Evolutionary conservation across 2,113 vertebrate genomes (phyloP).

Genomic region (Prinia subflava): DNA sequence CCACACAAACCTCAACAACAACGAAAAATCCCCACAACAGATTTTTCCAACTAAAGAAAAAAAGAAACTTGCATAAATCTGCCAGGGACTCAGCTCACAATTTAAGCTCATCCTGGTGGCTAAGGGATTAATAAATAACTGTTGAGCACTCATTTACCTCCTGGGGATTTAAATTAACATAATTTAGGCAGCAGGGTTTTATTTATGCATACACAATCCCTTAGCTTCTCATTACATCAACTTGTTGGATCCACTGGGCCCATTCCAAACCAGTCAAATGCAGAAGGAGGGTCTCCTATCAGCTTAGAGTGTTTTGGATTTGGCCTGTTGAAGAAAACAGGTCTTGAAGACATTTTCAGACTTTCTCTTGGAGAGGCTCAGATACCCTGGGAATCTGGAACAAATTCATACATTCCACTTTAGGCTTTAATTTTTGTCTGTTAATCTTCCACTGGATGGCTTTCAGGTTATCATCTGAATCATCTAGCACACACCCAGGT

Average conservation of each 20-base stretch:
- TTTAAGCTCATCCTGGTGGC: background rate
- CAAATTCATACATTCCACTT: background rate
- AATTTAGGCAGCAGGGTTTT: background rate
- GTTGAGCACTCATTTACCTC: background rate
- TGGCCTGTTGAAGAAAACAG: background rate
- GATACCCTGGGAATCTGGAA: background rate
- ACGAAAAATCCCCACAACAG: background rate
- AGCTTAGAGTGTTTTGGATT: background rate
- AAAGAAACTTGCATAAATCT: background rate
- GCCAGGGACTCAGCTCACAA: background rate
- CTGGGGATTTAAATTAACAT: background rate
- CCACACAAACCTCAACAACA: background rate
- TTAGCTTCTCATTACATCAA: background rate
- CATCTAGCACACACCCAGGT: background rate
- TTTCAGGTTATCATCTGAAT: background rate
- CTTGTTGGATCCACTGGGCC: background rate
- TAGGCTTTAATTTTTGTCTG: background rate
- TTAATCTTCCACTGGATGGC: background rate
- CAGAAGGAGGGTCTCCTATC: background rate
- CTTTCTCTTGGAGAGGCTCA: background rate
- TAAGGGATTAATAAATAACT: slow-evolving; percentile 15
- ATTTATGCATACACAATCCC: background rate
- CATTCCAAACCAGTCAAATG: background rate
- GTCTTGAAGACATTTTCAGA: background rate
- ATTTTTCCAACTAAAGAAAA: background rate